phyloP scores from a whole-genome alignment of 2,113 vertebrate species.

The Lophotis ruficrista region DNA sequence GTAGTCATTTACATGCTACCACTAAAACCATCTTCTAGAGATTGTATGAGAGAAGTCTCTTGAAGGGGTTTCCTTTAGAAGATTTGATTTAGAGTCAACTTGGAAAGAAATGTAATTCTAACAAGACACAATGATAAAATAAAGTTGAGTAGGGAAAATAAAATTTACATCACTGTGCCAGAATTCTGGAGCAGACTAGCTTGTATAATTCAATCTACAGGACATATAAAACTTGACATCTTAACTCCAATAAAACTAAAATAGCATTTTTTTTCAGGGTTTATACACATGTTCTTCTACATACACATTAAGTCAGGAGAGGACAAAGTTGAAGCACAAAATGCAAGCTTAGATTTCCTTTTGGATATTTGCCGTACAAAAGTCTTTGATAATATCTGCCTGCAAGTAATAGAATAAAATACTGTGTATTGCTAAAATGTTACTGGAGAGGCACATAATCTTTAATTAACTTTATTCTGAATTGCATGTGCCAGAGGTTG shows the following conservation, averaged over 20 bases:
- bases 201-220: background rate
- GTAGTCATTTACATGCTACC: background rate
- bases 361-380: background rate
- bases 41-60: background rate
- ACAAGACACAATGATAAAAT: background rate
- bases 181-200: background rate
- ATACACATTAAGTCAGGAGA: background rate
- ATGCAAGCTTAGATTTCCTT: background rate
- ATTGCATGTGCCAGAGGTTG: background rate
- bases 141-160: background rate
- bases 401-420: background rate
- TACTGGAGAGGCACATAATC: background rate
- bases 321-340: background rate
- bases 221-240: background rate
- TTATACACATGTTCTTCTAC: background rate
- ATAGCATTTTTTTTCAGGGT: background rate
- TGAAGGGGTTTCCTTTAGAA: background rate
- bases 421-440: background rate
- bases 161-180: background rate
- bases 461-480: background rate
- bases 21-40: background rate
- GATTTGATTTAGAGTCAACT: background rate
- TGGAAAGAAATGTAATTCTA: background rate
- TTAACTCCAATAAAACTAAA: background rate
- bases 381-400: background rate